Evolutionary conservation across 2,888 invertebrate genomes (phyloP).

Genomic region (Cerastis rubricosa): DNA sequence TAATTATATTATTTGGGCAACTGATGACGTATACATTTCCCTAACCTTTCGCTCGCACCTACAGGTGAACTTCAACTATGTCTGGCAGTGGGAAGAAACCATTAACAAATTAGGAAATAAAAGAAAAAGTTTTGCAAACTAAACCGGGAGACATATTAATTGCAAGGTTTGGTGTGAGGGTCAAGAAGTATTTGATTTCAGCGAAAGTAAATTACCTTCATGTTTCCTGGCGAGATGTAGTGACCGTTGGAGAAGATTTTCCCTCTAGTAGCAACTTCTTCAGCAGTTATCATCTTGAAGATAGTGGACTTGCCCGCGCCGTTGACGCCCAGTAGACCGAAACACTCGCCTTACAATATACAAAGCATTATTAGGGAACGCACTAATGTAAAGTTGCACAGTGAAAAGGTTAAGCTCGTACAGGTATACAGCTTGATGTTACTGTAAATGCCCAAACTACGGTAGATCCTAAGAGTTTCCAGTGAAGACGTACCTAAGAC

Average conservation of each 20-base stretch:
- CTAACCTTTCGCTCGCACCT: too few relatives aligned
- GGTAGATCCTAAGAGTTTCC: neutral
- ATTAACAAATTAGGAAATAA: too few relatives aligned
- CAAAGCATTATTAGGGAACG: neutral
- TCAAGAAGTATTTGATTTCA: too few relatives aligned
- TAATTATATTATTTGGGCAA: too few relatives aligned
- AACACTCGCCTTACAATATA: slow-evolving; percentile 92
- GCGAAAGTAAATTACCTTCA: slow-evolving; percentile 33
- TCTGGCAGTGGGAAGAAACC: too few relatives aligned
- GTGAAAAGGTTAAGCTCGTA: neutral
- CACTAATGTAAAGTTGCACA: neutral
- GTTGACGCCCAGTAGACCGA: slow-evolving; percentile 96
- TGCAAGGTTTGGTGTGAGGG: too few relatives aligned
- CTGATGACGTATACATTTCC: too few relatives aligned
- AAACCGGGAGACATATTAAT: too few relatives aligned
- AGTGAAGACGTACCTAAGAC: neutral
- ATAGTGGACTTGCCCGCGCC: slow-evolving; percentile 97
- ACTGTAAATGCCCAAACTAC: neutral
- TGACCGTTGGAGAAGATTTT: slow-evolving; percentile 84
- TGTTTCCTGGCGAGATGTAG: slow-evolving; percentile 57
- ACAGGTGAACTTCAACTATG: too few relatives aligned
- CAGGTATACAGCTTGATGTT: neutral
- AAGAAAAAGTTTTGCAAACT: too few relatives aligned
- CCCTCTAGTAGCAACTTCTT: slow-evolving; percentile 89
- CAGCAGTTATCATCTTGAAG: slow-evolving; percentile 95